A percentile compares a stretch with the other conserved stretches of the same genome.
Conservation (phyloP, 2,797 vertebrate genomes). For the Ficedula albicollis region DNA sequence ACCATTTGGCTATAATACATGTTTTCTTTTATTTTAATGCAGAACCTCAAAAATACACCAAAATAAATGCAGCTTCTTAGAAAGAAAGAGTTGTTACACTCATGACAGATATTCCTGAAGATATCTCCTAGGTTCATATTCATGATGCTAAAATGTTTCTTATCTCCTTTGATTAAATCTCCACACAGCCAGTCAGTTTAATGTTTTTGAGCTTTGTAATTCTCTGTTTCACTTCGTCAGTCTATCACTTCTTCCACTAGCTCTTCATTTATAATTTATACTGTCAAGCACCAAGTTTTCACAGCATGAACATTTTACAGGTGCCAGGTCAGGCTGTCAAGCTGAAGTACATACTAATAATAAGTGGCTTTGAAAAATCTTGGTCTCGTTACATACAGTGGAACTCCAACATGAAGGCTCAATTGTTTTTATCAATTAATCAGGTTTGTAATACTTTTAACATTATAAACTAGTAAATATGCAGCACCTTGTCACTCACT, state of each 20-base stretch:
- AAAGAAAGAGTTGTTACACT: not conserved
- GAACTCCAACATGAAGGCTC: not conserved
- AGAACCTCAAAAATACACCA: not conserved
- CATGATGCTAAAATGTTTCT: not conserved
- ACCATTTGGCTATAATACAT: not conserved
- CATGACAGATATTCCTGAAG: not conserved
- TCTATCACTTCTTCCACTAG: conserved; percentile 51
- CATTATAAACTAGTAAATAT: not conserved
- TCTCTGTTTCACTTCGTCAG: not conserved
- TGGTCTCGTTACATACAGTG: not conserved
- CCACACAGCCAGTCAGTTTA: not conserved
- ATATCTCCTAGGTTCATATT: not conserved
- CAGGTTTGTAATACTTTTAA: not conserved
- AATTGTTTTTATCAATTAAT: conserved; percentile 8
- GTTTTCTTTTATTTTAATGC: not conserved
- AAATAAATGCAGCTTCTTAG: not conserved
- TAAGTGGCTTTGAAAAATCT: conserved; percentile 27
- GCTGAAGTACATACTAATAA: conserved; percentile 56
- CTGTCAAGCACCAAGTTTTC: conserved; percentile 60
- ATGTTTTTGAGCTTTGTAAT: conserved; percentile 41
- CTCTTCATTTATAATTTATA: conserved; percentile 73
- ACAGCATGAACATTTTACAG: conserved; percentile 63
- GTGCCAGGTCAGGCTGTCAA: conserved; percentile 62
- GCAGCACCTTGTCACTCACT: not conserved
- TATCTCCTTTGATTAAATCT: conserved; percentile 36